Percentiles rank a stretch among this genome's conserved stretches.
phyloP scores from a whole-genome alignment of 2,797 vertebrate species.

The Melanotaenia boesemani region DNA sequence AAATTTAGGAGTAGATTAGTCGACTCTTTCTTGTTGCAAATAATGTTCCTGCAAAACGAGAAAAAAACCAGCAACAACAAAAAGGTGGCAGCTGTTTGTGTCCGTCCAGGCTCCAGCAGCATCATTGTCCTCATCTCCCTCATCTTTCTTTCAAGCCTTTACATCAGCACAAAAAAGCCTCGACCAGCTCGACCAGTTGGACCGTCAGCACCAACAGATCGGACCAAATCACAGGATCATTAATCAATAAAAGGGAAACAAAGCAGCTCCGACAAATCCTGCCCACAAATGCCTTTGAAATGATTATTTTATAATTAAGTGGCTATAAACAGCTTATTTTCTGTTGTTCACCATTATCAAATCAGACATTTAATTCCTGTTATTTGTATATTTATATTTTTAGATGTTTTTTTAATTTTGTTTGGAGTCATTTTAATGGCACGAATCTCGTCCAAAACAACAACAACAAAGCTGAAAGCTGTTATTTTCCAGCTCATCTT shows the following conservation, averaged over 20 bases:
- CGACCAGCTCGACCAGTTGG: too few species aligned
- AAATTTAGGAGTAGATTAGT: too few species aligned
- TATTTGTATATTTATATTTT: background rate
- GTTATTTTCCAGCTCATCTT: conserved; percentile 3
- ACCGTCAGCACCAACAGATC: background rate
- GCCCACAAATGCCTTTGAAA: background rate
- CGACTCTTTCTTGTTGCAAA: too few species aligned
- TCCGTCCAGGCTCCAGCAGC: conserved; percentile 39
- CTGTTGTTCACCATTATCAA: background rate
- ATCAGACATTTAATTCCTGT: background rate
- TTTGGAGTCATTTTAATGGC: background rate
- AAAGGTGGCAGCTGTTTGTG: conserved; percentile 36
- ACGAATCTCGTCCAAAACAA: background rate
- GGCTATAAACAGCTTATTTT: background rate
- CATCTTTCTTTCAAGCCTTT: background rate
- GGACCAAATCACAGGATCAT: background rate
- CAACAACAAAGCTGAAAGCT: conserved; percentile 16
- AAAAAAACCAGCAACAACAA: background rate
- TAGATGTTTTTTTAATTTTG: background rate
- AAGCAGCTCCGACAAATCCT: too few species aligned
- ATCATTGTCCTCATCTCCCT: background rate
- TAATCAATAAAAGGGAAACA: background rate
- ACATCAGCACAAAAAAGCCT: too few species aligned
- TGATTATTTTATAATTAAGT: background rate
- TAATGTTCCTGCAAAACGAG: too few species aligned